These are phyloP conservation scores for Hemiprocne comata DNA, from an alignment of 2,113 vertebrate genomes.

Conservation along the genomic window DNA sequence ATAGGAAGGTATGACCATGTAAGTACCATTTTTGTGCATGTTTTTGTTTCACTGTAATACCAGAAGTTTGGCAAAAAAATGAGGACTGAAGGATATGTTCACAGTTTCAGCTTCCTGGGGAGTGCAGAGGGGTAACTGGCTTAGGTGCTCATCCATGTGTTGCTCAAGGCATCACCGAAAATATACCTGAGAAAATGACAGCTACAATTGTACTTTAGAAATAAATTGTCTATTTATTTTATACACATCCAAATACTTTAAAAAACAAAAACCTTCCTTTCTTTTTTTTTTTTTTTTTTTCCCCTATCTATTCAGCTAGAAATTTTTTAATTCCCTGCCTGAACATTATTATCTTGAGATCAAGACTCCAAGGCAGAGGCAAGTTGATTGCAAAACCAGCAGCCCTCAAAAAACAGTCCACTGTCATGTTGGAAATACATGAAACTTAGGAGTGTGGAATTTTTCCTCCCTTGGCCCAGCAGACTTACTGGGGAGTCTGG, in stretches of 20 bases:
- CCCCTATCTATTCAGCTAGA: background rate
- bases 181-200: background rate
- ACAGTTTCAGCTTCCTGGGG: background rate
- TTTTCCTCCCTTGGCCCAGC: background rate
- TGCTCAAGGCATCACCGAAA: background rate
- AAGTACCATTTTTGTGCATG: background rate
- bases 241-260: background rate
- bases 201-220: background rate
- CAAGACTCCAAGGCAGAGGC: background rate
- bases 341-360: background rate
- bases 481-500: background rate
- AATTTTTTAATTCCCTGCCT: background rate
- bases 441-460: background rate
- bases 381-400: background rate
- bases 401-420: background rate
- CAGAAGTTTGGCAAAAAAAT: background rate
- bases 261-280: rapidly evolving
- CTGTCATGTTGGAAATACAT: background rate
- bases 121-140: background rate
- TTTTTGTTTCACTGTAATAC: background rate
- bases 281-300: background rate
- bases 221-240: background rate
- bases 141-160: background rate
- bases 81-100: background rate
- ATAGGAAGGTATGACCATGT: background rate